phyloP scores from a whole-genome alignment of 2,888 invertebrate species.

The Odontocolon sp. region DNA sequence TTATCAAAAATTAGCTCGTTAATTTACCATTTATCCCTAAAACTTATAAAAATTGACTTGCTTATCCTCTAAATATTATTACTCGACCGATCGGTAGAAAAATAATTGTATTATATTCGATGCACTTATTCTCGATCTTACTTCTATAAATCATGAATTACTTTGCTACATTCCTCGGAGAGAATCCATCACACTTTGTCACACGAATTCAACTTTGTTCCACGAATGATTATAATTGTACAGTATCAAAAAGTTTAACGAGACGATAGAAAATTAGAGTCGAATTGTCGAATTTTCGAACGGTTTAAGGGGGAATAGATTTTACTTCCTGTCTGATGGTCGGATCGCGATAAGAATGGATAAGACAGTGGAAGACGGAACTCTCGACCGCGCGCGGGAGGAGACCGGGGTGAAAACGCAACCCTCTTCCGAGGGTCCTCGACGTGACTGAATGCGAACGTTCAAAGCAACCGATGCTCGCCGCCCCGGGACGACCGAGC shows the following conservation, averaged over 20 bases:
- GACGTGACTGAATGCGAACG: slow-evolving; percentile 74
- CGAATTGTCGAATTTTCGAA: too few species aligned
- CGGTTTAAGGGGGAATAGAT: slow-evolving; percentile 6
- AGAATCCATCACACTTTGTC: too few species aligned
- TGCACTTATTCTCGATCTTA: background rate
- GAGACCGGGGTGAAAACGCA: slow-evolving; percentile 61
- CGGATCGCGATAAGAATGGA: slow-evolving; percentile 33
- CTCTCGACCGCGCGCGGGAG: slow-evolving; percentile 18
- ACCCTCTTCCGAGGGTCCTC: slow-evolving; percentile 74
- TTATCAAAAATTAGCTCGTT: background rate
- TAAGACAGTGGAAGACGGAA: slow-evolving; percentile 33
- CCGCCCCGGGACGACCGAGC: slow-evolving; percentile 68
- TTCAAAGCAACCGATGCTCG: slow-evolving; percentile 70
- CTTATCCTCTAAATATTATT: background rate
- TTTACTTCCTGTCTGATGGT: slow-evolving; percentile 27
- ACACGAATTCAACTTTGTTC: too few species aligned
- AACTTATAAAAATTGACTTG: too few species aligned
- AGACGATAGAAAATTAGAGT: slow-evolving; percentile 43
- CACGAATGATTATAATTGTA: too few species aligned
- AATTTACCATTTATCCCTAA: background rate
- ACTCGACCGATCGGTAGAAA: background rate
- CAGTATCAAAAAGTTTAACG: slow-evolving; percentile 4
- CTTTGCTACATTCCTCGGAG: too few species aligned
- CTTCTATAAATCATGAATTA: too few species aligned
- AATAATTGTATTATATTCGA: background rate